Evolutionary conservation across 2,888 invertebrate genomes (phyloP), one percentile per base, ranked within the genome.

Genomic region (Lucinisca nassula): DNA sequence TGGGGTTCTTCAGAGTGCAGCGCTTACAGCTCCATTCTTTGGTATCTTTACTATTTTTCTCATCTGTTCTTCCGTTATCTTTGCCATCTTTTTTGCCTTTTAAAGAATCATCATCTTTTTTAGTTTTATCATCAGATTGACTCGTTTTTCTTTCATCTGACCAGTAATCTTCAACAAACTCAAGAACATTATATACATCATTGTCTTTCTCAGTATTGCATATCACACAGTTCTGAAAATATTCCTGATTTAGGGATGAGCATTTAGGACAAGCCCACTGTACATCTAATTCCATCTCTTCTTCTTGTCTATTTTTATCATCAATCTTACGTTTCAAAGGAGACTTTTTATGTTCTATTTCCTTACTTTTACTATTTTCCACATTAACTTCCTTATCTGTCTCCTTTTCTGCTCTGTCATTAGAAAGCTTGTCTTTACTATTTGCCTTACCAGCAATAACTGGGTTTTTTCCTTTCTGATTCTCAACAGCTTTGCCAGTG

Each of bases 201-300:
- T 40, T 73, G 32, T 49, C 49, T 58, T 80, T 86, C 40, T 86
- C 82, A 21, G 30, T 84, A 55, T 90, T 84, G 73, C 90, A 90
- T 24, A 81, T 70, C 30, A 79, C 79, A 84, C 90, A 90, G 21
- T 76, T 86, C 37, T 88, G 84, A 84, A 88, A 85, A 32, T 80
- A 88, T 17, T 77, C 30, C 21, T 82, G 85, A 78, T 88, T 90
- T 21, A 27, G 30, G n/a, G 73, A 49, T 17, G 98, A 98, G 96
- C 98, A 98, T 96, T 98, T 98, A 85, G 97, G 97, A 96, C 98
- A 98, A 91, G 98, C 98, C 98, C 98, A 98, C 97, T 98, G 90
- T 35, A 79, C 85, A 35, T 78, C 88, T 1, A 61, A 24, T 58
- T 73, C 87, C 21, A 67, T 79, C n/a, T 51, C 79, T 30, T 77